Evolutionary conservation across 2,888 invertebrate genomes (phyloP).

Genomic region (Phortica magna): DNA sequence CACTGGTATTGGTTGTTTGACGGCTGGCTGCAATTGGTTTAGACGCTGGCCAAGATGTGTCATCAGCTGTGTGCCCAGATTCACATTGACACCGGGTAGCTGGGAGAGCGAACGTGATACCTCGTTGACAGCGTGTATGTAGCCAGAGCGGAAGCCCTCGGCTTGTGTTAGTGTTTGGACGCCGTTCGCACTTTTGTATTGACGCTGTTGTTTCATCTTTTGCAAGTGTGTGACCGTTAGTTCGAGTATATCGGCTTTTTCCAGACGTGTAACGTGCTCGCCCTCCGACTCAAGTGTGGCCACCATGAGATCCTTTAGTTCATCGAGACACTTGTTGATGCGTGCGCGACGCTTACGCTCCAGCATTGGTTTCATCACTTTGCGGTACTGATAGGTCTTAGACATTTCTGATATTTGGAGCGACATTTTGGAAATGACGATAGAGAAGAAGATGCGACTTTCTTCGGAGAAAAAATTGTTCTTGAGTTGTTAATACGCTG

Average conservation of each 20-base stretch:
- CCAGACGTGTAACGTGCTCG: conserved; percentile 92
- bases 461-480: conserved; percentile 32
- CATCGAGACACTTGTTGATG: conserved; percentile 93
- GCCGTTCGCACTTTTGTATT: conserved; percentile 61
- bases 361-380: conserved; percentile 96
- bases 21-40: conserved; percentile 79
- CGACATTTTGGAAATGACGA: conserved; percentile 59
- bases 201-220: conserved; percentile 84
- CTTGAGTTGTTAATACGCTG: conserved; percentile 62
- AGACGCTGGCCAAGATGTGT: conserved; percentile 92
- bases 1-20: conserved; percentile 67
- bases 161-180: conserved; percentile 83
- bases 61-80: conserved; percentile 92
- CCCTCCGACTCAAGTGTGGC: conserved; percentile 85
- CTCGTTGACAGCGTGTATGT: conserved; percentile 93
- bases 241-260: conserved; percentile 94
- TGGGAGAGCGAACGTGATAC: conserved; percentile 91
- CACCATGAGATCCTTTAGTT: conserved; percentile 93
- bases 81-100: conserved; percentile 91
- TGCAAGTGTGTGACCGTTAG: conserved; percentile 92
- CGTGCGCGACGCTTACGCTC: conserved; percentile 92
- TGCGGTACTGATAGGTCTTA: conserved; percentile 94
- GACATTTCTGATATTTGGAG: conserved; percentile 81
- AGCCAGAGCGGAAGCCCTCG: conserved; percentile 92
- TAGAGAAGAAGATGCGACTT: conserved; percentile 13